A percentile compares a stretch with the other conserved stretches of the same genome.
Conservation (phyloP, 1,140 invertebrate species). For the Drosophila orosa region DNA sequence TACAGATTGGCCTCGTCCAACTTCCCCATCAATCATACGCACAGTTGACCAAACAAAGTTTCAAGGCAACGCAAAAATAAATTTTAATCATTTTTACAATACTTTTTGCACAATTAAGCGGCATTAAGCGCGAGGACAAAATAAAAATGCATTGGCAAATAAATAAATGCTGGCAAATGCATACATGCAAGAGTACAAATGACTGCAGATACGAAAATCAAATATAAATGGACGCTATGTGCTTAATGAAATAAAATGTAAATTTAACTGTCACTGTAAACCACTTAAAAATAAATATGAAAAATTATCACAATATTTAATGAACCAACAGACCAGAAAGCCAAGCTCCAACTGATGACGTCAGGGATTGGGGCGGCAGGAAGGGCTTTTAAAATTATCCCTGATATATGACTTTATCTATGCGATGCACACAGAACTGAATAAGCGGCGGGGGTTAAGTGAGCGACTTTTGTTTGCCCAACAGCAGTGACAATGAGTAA, state of each 20-base stretch:
- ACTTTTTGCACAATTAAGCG: conserved; percentile 52
- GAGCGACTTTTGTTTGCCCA: conserved; percentile 53
- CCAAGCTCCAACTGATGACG: conserved; percentile 59
- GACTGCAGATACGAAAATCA: conserved; percentile 34
- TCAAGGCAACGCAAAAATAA: neutral
- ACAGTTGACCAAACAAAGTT: neutral
- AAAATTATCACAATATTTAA: conserved; percentile 83
- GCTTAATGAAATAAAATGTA: conserved; percentile 63
- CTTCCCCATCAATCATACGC: conserved; percentile 28
- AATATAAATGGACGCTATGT: conserved; percentile 57
- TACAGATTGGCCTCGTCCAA: neutral
- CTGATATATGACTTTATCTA: conserved; percentile 81
- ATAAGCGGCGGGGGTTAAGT: conserved; percentile 5
- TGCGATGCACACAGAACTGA: conserved; percentile 56
- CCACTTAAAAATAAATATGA: conserved; percentile 80
- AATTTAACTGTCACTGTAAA: conserved; percentile 69
- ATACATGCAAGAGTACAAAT: neutral
- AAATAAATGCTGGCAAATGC: conserved; percentile 12
- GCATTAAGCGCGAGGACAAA: conserved; percentile 31
- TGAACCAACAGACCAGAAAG: conserved; percentile 79
- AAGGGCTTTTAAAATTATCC: conserved; percentile 63
- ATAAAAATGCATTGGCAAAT: conserved; percentile 13
- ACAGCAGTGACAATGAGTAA: conserved; percentile 45
- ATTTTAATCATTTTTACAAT: conserved; percentile 7
- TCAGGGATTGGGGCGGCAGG: conserved; percentile 3